These are phyloP conservation scores for Zootoca vivipara DNA, from an alignment of 2,113 vertebrate genomes.

Conservation along the genomic window DNA sequence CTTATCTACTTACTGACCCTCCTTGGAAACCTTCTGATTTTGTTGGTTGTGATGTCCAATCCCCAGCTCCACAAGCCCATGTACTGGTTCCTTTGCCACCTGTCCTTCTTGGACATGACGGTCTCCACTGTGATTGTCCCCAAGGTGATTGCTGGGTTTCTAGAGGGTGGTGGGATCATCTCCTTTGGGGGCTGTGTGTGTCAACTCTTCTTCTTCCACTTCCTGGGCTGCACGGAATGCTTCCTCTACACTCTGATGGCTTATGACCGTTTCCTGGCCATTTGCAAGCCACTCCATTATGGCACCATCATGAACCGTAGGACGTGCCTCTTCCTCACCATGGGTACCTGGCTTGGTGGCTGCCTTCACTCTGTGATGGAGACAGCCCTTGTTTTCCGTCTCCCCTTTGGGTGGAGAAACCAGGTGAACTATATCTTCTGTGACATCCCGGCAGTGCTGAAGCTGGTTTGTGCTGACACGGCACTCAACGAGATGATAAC, in stretches of 20 bases:
- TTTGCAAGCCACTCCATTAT: slow-evolving; percentile 37
- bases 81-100: slow-evolving; percentile 66
- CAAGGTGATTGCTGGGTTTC: not conserved
- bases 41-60: slow-evolving; percentile 46
- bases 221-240: slow-evolving; percentile 43
- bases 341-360: slow-evolving; percentile 40
- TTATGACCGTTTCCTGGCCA: slow-evolving; percentile 42
- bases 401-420: slow-evolving; percentile 24
- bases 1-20: slow-evolving; percentile 62
- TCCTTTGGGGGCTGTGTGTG: slow-evolving; percentile 35
- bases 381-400: slow-evolving; percentile 24
- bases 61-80: slow-evolving; percentile 59
- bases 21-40: slow-evolving; percentile 63
- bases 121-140: slow-evolving; percentile 61
- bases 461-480: not conserved
- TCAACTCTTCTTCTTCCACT: slow-evolving; percentile 45
- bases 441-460: not conserved
- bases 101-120: slow-evolving; percentile 67
- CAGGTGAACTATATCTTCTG: not conserved
- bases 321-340: not conserved
- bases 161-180: slow-evolving; percentile 6
- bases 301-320: slow-evolving; percentile 31
- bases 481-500: not conserved
- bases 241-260: slow-evolving; percentile 49
- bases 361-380: slow-evolving; percentile 44